A percentile compares a stretch with the other conserved stretches of the same genome.
phyloP scores from a whole-genome alignment of 2,888 invertebrate genomes.

The Hylaea fasciaria region DNA sequence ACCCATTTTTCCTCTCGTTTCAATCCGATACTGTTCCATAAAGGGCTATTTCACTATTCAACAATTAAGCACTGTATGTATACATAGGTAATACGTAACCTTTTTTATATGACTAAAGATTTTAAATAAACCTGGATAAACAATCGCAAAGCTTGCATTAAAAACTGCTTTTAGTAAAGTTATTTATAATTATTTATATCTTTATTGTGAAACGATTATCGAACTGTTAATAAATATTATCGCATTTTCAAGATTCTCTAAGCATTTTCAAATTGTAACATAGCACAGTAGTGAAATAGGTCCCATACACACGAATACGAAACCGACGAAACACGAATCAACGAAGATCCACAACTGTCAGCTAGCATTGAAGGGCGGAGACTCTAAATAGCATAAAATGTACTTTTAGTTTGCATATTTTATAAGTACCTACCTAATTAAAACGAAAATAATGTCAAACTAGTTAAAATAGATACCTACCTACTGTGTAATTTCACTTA shows the following conservation, averaged over 20 bases:
- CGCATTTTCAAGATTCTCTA: too few species aligned
- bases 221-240: background rate
- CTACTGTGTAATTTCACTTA: too few species aligned
- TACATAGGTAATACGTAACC: background rate
- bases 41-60: constrained; percentile 41
- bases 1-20: constrained; percentile 21
- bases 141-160: too few species aligned
- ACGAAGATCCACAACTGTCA: constrained; percentile 6
- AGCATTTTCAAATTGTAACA: background rate
- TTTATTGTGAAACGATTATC: background rate
- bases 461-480: too few species aligned
- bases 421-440: too few species aligned
- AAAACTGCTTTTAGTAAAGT: too few species aligned
- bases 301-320: constrained; percentile 17
- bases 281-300: constrained; percentile 27
- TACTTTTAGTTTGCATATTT: background rate
- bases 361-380: background rate
- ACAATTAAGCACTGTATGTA: background rate
- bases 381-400: background rate
- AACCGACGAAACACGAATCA: constrained; percentile 15
- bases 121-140: background rate
- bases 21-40: constrained; percentile 39
- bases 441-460: background rate
- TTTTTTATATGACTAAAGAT: background rate
- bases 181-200: background rate